Conservation (phyloP, 35 echinoderm and acorn worm genomes). For the Lytechinus pictus region DNA sequence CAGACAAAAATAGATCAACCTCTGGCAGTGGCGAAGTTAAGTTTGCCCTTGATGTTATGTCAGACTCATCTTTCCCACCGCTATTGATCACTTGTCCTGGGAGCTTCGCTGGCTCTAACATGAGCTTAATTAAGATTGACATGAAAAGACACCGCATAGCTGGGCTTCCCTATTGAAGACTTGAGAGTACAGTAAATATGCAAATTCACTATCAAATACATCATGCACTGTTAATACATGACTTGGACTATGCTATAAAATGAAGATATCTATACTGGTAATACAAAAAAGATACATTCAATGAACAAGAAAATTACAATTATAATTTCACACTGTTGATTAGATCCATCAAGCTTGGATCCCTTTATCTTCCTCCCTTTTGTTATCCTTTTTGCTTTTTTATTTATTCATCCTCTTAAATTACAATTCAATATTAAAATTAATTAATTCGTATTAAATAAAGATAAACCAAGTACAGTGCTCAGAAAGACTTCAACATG, state of each 20-base stretch:
- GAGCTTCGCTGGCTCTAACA: not conserved
- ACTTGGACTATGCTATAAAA: not conserved
- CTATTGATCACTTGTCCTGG: not conserved
- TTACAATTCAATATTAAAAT: too few species aligned
- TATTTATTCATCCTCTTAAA: too few species aligned
- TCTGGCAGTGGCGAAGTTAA: not conserved
- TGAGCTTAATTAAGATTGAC: slow-evolving; percentile 42
- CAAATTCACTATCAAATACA: not conserved
- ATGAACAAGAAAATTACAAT: not conserved
- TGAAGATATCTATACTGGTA: not conserved
- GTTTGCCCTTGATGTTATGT: slow-evolving; percentile 25
- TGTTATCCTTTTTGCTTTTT: not conserved
- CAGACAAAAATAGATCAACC: slow-evolving; percentile 25
- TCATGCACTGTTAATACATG: not conserved
- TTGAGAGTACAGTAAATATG: not conserved
- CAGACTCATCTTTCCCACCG: slow-evolving; percentile 7
- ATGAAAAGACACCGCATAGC: not conserved
- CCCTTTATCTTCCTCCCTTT: not conserved
- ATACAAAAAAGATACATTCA: not conserved
- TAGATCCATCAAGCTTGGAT: not conserved
- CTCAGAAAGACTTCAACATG: too few species aligned
- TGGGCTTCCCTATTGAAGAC: not conserved
- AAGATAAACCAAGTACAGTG: too few species aligned
- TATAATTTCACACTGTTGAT: not conserved
- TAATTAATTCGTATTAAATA: too few species aligned